A percentile compares a stretch with the other conserved stretches of the same genome.
Evolutionary conservation across 2,113 vertebrate species (phyloP).

Genomic region (Diadophis punctatus): DNA sequence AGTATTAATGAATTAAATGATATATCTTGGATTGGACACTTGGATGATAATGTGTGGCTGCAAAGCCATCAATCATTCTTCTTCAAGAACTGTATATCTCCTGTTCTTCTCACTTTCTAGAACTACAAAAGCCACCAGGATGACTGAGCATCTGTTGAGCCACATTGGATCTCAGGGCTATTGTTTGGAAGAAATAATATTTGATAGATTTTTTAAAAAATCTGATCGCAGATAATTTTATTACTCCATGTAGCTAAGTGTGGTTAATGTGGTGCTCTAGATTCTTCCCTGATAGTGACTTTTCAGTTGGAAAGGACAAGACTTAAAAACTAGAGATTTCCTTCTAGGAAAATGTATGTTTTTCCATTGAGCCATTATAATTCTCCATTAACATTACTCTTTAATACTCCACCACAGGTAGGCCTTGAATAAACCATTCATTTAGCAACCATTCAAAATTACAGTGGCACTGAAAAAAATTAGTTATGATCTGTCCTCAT

Average conservation of each 20-base stretch:
- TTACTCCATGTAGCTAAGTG: neutral
- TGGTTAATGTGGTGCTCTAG: too few species aligned
- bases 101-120: neutral
- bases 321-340: neutral
- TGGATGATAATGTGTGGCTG: neutral
- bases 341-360: neutral
- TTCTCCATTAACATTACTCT: neutral
- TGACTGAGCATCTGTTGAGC: neutral
- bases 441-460: neutral
- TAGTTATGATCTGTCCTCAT: neutral
- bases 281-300: neutral
- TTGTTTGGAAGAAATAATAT: neutral
- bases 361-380: neutral
- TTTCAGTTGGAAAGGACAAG: neutral
- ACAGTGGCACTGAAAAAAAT: neutral
- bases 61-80: neutral
- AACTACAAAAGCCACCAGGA: neutral
- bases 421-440: neutral
- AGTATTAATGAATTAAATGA: too few species aligned
- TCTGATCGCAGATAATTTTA: neutral
- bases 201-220: neutral
- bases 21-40: neutral
- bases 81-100: neutral
- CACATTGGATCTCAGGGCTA: neutral
- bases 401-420: neutral